These are phyloP conservation scores for Pipistrellus pygmaeus DNA, from an alignment of 2,797 vertebrate species.

Conservation along the genomic window DNA sequence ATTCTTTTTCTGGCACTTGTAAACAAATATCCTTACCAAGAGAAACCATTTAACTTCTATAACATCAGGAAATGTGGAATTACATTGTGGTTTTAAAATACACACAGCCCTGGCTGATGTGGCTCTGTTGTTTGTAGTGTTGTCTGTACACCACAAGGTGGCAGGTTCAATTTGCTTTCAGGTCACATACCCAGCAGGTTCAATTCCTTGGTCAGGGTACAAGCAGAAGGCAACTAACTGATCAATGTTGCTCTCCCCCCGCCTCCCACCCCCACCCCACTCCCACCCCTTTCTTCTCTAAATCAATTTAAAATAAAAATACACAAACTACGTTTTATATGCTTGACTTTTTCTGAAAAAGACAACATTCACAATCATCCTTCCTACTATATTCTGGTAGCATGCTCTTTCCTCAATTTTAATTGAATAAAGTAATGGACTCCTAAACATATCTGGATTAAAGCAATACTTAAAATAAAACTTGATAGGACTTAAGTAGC, in stretches of 20 bases:
- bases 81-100: conserved; percentile 48
- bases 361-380: background rate
- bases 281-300: background rate
- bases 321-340: conserved; percentile 57
- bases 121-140: background rate
- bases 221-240: background rate
- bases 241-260: background rate
- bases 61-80: conserved; percentile 45
- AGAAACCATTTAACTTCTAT: conserved; percentile 61
- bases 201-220: background rate
- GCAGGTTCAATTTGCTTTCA: background rate
- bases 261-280: background rate
- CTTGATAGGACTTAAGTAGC: background rate
- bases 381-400: background rate
- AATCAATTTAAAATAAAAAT: conserved; percentile 53
- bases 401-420: background rate
- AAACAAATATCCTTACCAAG: conserved; percentile 60
- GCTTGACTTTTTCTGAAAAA: conserved; percentile 47
- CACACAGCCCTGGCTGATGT: background rate
- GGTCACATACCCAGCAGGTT: background rate
- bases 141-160: background rate
- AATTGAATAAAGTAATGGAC: conserved; percentile 55
- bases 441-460: conserved; percentile 7
- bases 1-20: conserved; percentile 66
- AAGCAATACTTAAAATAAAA: conserved; percentile 52